Evolutionary conservation across 2,113 vertebrate species (phyloP), one percentile per base, ranked within the genome.

Genomic region (Heterocephalus glaber): DNA sequence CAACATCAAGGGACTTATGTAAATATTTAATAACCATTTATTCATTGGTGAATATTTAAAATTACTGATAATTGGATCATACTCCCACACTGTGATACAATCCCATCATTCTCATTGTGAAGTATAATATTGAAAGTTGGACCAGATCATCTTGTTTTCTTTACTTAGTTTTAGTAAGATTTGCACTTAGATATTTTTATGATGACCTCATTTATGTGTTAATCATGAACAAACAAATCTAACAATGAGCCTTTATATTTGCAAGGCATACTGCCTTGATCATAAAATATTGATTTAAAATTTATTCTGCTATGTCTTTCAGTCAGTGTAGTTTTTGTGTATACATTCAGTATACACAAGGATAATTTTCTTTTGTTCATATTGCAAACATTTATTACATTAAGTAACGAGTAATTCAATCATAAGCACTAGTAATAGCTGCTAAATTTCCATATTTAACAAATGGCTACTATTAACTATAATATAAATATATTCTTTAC

Each of bases 41-140:
- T 86, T 38, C 49, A 89, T 63, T 41, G 89, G 49, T 60, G 24
- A 88, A 84, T 92, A 82, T 76, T 96, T 95, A 76, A 84, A 95
- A 92, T 92, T 84, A 66, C 61, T 93, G 89, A 91, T 93, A 95
- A 89, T 65, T 95, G 61, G 33, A 92, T 96, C 28, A 89, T 11
- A 86, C 24, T 76, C 89, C 83, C 79, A 96, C 91, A 96, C 33
- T 63, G n/a, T 87, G n/a, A 81, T 84, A 95, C 33, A 74, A 68
- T 91, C 44, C 79, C 26, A 76, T 83, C 5, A 58, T 76, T 96
- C 35, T 84, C 83, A 92, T 30, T 76, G 33, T 91, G 47, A 96
- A 89, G 5, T 63, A 61, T 58, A 85, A 80, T 80, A 96, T 3
- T 90, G 13, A 72, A 88, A 68, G 11, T 74, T 94, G 19, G 7